phyloP scores from a whole-genome alignment of 2,797 vertebrate genomes.

The Cuculus canorus region DNA sequence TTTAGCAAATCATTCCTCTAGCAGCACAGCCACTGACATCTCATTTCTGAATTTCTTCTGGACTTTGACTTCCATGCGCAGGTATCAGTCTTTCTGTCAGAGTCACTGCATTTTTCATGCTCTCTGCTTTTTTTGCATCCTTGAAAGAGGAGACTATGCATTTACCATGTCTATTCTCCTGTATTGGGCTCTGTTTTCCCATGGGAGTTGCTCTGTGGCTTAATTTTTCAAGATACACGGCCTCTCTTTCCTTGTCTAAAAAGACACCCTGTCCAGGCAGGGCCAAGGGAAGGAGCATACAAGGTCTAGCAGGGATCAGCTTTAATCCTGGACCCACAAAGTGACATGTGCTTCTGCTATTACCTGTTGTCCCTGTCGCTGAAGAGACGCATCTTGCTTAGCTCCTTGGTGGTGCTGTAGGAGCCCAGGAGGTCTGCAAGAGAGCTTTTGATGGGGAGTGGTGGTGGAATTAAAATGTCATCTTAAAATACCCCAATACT shows the following conservation, averaged over 20 bases:
- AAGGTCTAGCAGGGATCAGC: background rate
- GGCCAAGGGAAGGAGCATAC: background rate
- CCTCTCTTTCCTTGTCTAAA: background rate
- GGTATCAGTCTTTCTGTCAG: conserved; percentile 29
- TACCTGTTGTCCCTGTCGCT: fast-evolving
- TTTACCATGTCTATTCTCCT: background rate
- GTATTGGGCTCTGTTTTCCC: background rate
- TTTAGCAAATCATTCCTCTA: background rate
- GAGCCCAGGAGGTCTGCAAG: background rate
- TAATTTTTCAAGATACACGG: background rate
- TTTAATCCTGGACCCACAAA: background rate
- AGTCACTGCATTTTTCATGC: background rate
- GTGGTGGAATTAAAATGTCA: background rate
- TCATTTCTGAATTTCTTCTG: conserved; percentile 36
- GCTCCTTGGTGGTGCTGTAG: background rate
- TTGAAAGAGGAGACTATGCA: background rate
- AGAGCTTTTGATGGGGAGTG: background rate
- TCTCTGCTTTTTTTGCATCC: background rate
- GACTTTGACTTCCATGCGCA: background rate
- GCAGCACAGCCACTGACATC: background rate
- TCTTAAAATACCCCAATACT: background rate
- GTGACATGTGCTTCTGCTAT: background rate
- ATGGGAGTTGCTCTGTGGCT: background rate
- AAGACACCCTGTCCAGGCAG: background rate
- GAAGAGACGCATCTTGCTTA: background rate